Base-by-base conservation (phyloP, 1,140 invertebrate species). In the Nylanderia fulva region DNA sequence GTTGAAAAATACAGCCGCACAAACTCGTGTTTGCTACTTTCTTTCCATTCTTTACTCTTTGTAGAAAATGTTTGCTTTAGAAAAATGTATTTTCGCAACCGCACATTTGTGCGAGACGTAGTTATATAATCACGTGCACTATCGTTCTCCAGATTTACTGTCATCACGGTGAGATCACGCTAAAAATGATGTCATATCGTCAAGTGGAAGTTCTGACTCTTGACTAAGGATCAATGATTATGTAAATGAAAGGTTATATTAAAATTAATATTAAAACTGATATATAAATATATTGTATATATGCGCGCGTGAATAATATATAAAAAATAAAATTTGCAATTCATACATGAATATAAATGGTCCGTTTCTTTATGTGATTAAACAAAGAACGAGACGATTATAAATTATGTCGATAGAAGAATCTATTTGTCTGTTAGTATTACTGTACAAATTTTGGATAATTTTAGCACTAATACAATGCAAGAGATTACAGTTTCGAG, bases 141-240 rank as follows among this genome's bases (percentile, higher is more conserved):
- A 68, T 39, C 52, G 18, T 42, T 71, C 54, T 69, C 45, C 52
- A 84, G 45, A 15, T 76, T 75, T 83, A 58, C 13, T 52, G 77
- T 82, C 69, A 29, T 84, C 72, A 24, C 33, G 45, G 18, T 84
- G 71, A 84, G 58, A 76, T 84, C 82, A 77, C 21, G 58, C 33
- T 63, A 33, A 77, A 60, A 63, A 13, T 84, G 82, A 84, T 84
- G 82, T 84, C 82, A 84, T 52, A 36, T 33, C 27, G 21, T 24
- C 56, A 42, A 77, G 21, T 48, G 42, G 71, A 84, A 77, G 60
- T 63, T 77, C 42, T 48, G 15, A 58, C 27, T 58, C 13, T 82
- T 71, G 66, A 82, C 36, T 72, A 72, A 71, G 18, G 66, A 60
- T 72, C 52, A 54, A 33, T 82, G 52, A 82, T 71, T 72, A 45